Conservation (phyloP, 2,888 invertebrate species). For the Crepidodera aurea region DNA sequence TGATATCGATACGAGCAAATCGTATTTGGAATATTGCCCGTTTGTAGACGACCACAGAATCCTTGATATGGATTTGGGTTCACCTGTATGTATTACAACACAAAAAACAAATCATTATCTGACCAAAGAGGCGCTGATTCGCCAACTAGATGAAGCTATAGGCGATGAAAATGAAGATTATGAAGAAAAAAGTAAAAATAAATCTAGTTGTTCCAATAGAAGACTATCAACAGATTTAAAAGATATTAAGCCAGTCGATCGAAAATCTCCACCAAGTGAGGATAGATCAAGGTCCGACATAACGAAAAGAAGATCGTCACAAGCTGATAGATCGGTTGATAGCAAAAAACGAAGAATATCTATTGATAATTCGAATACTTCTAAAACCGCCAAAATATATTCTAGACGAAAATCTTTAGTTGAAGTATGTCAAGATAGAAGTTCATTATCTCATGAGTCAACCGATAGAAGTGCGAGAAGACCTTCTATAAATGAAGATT, state of each 20-base stretch:
- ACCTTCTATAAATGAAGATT: no score
- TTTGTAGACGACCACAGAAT: slow-evolving; percentile 18
- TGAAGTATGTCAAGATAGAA: no score
- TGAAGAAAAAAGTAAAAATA: no score
- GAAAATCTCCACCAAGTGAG: no score
- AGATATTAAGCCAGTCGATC: no score
- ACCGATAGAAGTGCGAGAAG: no score
- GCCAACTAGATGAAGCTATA: background rate
- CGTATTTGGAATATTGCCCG: slow-evolving; percentile 3
- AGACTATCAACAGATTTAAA: no score
- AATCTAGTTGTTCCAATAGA: no score
- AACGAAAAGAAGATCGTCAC: no score
- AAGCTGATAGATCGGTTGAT: background rate
- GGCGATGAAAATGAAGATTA: background rate
- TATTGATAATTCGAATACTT: background rate
- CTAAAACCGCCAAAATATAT: no score
- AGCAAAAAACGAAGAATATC: background rate
- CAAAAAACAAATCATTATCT: background rate
- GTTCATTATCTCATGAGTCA: no score
- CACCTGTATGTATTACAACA: background rate
- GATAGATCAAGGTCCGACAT: no score
- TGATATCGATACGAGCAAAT: slow-evolving; percentile 21
- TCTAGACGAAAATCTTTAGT: background rate
- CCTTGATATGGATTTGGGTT: slow-evolving; percentile 12
- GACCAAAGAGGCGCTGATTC: background rate